Conservation (phyloP, 2,113 vertebrate species). For the Hepsetus odoe region DNA sequence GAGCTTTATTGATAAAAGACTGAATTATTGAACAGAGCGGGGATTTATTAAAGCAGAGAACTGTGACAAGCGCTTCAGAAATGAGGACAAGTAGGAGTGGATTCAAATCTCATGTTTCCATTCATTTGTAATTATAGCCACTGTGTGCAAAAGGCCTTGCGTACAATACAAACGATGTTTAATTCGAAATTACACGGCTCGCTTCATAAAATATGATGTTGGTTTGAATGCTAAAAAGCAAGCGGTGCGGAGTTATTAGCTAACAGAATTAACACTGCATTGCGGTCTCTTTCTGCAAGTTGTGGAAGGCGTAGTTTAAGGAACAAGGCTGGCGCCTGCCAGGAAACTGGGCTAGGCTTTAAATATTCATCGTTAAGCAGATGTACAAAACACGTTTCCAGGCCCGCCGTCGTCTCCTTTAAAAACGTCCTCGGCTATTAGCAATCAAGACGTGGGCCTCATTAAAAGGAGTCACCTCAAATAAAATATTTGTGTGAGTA, state of each 20-base stretch:
- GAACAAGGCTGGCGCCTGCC: slow-evolving; percentile 22
- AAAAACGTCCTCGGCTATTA: slow-evolving; percentile 47
- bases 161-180: slow-evolving; percentile 39
- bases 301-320: slow-evolving; percentile 1
- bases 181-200: slow-evolving; percentile 27
- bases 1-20: slow-evolving; percentile 64
- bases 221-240: slow-evolving; percentile 4
- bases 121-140: slow-evolving; percentile 44
- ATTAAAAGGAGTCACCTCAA: slow-evolving; percentile 51
- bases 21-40: slow-evolving; percentile 59
- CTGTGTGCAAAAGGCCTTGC: slow-evolving; percentile 1
- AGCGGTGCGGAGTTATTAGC: neutral
- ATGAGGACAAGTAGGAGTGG: slow-evolving; percentile 42
- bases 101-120: slow-evolving; percentile 47
- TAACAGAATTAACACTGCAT: neutral
- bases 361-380: slow-evolving; percentile 59
- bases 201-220: slow-evolving; percentile 34
- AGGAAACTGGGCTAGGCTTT: slow-evolving; percentile 49
- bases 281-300: neutral
- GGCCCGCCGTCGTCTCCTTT: slow-evolving; percentile 6
- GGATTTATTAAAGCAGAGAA: slow-evolving; percentile 52
- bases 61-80: slow-evolving; percentile 52
- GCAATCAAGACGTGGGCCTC: slow-evolving; percentile 40
- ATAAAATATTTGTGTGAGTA: slow-evolving; percentile 61
- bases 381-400: slow-evolving; percentile 44